Evolutionary conservation across 2,888 invertebrate species (phyloP).

Genomic region (Thyatira batis): DNA sequence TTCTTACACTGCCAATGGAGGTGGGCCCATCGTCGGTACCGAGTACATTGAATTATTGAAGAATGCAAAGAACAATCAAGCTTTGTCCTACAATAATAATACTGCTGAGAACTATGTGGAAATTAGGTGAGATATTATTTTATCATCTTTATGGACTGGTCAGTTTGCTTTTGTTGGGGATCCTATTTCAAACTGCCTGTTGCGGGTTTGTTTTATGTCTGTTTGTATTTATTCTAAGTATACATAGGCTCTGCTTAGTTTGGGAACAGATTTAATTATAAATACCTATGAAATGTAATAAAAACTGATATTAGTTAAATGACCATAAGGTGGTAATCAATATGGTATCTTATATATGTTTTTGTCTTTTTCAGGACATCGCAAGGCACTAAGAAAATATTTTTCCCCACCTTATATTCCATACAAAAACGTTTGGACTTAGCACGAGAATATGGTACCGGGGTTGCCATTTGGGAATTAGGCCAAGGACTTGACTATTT

Average conservation of each 20-base stretch:
- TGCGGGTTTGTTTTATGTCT: too few relatives aligned
- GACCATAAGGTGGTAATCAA: not conserved
- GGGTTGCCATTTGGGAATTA: constrained; percentile 97
- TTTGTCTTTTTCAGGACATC: constrained; percentile 78
- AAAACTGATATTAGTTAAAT: too few relatives aligned
- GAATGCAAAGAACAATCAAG: constrained; percentile 86
- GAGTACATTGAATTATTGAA: constrained; percentile 90
- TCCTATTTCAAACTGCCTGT: too few relatives aligned
- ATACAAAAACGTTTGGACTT: constrained; percentile 90
- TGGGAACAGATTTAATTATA: too few relatives aligned
- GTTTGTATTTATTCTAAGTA: too few relatives aligned
- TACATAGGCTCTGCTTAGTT: too few relatives aligned
- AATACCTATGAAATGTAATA: not conserved
- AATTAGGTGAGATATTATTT: constrained; percentile 87
- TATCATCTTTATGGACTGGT: too few relatives aligned
- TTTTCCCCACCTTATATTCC: constrained; percentile 94
- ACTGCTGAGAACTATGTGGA: constrained; percentile 93
- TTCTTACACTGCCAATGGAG: constrained; percentile 91
- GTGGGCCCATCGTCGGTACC: constrained; percentile 90
- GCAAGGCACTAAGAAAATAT: constrained; percentile 88
- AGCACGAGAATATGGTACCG: constrained; percentile 90
- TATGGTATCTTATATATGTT: not conserved
- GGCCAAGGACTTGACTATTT: constrained; percentile 98
- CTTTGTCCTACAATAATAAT: constrained; percentile 88
- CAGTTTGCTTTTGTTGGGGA: too few relatives aligned